Base-by-base conservation (phyloP, 1,140 invertebrate genomes). In the Bombus ignitus region DNA sequence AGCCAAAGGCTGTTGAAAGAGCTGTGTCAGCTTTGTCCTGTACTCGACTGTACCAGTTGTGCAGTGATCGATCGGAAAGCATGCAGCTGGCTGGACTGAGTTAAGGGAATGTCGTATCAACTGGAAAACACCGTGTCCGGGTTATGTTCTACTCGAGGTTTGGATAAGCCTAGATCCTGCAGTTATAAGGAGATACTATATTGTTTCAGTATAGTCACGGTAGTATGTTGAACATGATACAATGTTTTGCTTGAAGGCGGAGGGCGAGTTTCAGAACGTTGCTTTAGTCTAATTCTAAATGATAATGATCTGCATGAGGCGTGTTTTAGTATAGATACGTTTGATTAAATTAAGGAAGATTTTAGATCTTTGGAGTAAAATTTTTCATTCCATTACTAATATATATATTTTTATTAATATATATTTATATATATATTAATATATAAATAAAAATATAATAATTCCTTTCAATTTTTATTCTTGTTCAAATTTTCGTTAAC, bases 1-100 rank as follows among this genome's bases (percentile, higher is more conserved):
- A 53, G 82, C 76, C 82, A 53, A 81, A 13, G 57, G 59, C 65
- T 68, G 71, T 77, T 15, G 75, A 66, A 81, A 86, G 83, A 79
- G 57, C 68, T 86, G 75, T 83, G 83, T 89, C 88, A 89, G 88
- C 88, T 86, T 79, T 37, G 88, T 86, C 79, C 79, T 66, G 42
- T 80, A 28, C 47, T 28, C 73, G 47, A 12, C 28, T 13, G 53
- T 76, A 53, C 28, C 71, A 32, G 39, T 44, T 32, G 39, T 39
- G 53, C 12, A 12, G 5, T 59, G 74, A 76, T 76, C 74, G 74
- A 76, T 76, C 53, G 74, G 12, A 28, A 39, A 39, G 74, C 35
- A 35, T 59, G n/a, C 53, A 53, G 12, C 32, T 75, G 73, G 57
- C 32, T 57, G 32, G 32, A 35, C 32, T 37, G 44, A 9, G 28